These are phyloP conservation scores for Microcaecilia unicolor DNA, from an alignment of 2,797 vertebrate genomes.

Conservation along the genomic window DNA sequence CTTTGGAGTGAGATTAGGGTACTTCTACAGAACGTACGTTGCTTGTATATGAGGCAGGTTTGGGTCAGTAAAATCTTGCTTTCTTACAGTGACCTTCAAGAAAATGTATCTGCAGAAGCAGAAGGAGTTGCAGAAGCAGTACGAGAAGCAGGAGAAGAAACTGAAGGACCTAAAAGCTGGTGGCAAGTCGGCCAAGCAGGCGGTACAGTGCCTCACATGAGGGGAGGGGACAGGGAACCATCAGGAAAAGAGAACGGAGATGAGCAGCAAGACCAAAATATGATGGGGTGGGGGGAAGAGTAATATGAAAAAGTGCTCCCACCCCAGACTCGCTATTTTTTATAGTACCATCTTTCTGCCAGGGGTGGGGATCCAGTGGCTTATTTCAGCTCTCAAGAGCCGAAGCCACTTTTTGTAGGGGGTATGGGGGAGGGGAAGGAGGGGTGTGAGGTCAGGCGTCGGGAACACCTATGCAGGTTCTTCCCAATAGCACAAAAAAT, in stretches of 20 bases:
- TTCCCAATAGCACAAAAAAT: no score
- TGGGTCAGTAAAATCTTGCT: accelerated
- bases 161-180: conserved; percentile 85
- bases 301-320: not conserved
- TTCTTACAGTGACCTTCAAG: conserved; percentile 76
- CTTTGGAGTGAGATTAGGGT: not conserved
- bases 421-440: no score
- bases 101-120: conserved; percentile 95
- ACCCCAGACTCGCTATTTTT: no score
- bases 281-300: no score
- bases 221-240: not conserved
- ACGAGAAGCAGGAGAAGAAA: conserved; percentile 89
- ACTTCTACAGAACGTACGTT: no score
- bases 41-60: no score
- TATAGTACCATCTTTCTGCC: no score
- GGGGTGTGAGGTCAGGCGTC: no score
- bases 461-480: no score
- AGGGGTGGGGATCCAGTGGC: not conserved
- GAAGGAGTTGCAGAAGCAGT: conserved; percentile 84
- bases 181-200: conserved; percentile 88
- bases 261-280: no score
- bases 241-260: no score
- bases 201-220: conserved; percentile 53
- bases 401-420: no score
- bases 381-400: not conserved